Base-by-base conservation (phyloP, 30 jellyfish, hydroid and myxozoan species). In the Aurelia aurita region DNA sequence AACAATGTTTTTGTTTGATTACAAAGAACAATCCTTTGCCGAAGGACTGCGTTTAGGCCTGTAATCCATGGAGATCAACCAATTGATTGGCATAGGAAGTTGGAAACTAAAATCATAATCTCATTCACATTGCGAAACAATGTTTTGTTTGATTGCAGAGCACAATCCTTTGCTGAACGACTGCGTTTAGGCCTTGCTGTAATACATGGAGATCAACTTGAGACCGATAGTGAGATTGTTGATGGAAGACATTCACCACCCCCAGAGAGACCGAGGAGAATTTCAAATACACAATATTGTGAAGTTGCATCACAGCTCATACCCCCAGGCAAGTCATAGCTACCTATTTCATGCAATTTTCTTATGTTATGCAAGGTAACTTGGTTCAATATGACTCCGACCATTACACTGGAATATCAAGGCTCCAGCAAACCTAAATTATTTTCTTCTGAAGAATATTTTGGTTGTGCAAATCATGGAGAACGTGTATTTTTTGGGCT, bases 231-330 rank as follows among this genome's bases (percentile, higher is more conserved):
- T 55, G 99, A 95, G 32, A 53, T 73, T 20, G 92, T 97, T 51
- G 99, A 95, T 89, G 99, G 99, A 19, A 58, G 99, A 29, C 96
- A 95, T 70, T 95, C 99, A 1, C 99, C 99, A 0, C 99, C 99
- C 13, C 97, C 97, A 5, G 95, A 79, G 28, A 77, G 93, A 43
- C 58, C 91, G 5, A 71, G 91, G 15, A 68, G 84, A 53, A 74
- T 79, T 12, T 77, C 90, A 35, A 76, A 84, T 20, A 55, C 89
- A 21, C 22, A 81, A 53, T 87, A 97, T 63, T 84, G 90, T 80
- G 96, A 82, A 44, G 89, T 71, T 19, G 91, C 96, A 1, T 80
- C 93, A 46, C 82, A 91, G 43, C 87, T 89, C 59, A 66, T 89
- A 21, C 97, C 97, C 15, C 97, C 97, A 20, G 93, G 96, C 75